These are phyloP conservation scores for Drosophila rhopaloa DNA, from an alignment of 1,140 invertebrate species.

Conservation along the genomic window DNA sequence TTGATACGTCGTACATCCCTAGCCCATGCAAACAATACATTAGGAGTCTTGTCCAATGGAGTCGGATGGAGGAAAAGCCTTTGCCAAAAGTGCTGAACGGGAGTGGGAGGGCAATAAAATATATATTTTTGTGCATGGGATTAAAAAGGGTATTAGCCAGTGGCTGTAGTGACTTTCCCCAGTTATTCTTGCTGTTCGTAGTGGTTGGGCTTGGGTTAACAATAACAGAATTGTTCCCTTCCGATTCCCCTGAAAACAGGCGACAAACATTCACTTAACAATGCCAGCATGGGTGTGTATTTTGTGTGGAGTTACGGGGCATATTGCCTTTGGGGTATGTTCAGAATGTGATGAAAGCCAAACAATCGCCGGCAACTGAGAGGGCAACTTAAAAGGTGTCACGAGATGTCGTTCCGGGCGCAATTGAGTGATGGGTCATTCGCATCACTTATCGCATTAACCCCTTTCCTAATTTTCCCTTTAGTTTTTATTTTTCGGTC, in stretches of 20 bases:
- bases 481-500: no score
- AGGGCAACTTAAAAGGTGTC: slow-evolving; percentile 29
- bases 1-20: no score
- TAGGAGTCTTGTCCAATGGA: neutral
- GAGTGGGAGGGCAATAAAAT: slow-evolving; percentile 45
- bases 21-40: neutral
- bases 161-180: slow-evolving; percentile 19
- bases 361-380: slow-evolving; percentile 17
- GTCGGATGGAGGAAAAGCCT: neutral
- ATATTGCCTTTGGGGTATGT: slow-evolving; percentile 9
- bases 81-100: neutral
- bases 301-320: neutral
- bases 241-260: slow-evolving; percentile 7
- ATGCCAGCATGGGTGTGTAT: slow-evolving; percentile 10
- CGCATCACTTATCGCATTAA: slow-evolving; percentile 19
- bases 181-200: slow-evolving; percentile 15
- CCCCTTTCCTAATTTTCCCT: no score
- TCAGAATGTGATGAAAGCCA: slow-evolving; percentile 36
- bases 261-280: slow-evolving; percentile 54
- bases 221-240: slow-evolving; percentile 34
- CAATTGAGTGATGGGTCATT: slow-evolving; percentile 6
- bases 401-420: slow-evolving; percentile 15
- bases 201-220: slow-evolving; percentile 39
- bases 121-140: slow-evolving; percentile 69
- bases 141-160: slow-evolving; percentile 74